phyloP scores from a whole-genome alignment of 2,888 invertebrate genomes.

The Aporophyla nigra region DNA sequence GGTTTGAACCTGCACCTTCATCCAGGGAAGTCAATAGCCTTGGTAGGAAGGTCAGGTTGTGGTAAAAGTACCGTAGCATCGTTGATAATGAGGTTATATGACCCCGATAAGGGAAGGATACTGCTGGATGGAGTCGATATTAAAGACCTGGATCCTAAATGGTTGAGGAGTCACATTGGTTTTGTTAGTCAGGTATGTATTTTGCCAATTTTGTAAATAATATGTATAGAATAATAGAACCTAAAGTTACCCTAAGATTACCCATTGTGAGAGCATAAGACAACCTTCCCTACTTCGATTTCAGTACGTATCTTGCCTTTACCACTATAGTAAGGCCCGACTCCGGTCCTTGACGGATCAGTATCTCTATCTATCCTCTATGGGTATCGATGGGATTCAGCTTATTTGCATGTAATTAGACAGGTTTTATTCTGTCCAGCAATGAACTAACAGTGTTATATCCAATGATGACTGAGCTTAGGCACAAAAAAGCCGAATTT shows the following conservation, averaged over 20 bases:
- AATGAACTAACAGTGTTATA: not conserved
- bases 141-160: conserved; percentile 94
- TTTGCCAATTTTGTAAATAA: not conserved
- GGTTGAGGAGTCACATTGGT: conserved; percentile 96
- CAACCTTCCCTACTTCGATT: not conserved
- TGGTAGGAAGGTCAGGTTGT: conserved; percentile 97
- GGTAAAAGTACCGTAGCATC: conserved; percentile 98
- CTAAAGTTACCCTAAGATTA: not conserved
- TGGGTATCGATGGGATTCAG: not conserved
- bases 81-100: conserved; percentile 96
- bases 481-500: not conserved
- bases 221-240: not conserved
- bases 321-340: not conserved
- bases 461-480: not conserved
- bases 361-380: not conserved
- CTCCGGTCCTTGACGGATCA: not conserved
- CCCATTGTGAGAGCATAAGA: not conserved
- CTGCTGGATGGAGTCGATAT: conserved; percentile 95
- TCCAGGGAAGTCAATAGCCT: conserved; percentile 94
- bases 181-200: conserved; percentile 95
- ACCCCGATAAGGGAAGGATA: conserved; percentile 94
- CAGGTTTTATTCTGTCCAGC: not conserved
- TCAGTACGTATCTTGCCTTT: not conserved
- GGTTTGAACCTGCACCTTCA: conserved; percentile 92
- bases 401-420: not conserved